Conservation (phyloP, 2,888 invertebrate genomes). For the Artemia sinica region DNA sequence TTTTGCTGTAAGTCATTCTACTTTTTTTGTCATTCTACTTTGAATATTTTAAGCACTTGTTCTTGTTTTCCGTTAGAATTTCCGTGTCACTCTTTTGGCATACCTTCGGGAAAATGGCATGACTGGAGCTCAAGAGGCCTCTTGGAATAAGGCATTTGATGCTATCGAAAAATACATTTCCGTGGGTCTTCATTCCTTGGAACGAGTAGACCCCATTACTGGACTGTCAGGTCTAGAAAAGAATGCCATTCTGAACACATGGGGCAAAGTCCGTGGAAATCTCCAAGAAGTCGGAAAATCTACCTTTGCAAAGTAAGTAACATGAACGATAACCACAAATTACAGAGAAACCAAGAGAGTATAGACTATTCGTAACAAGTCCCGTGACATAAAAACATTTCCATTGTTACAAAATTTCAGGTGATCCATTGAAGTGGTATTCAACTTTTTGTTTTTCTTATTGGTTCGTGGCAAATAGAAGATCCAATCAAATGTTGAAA, state of each 20-base stretch:
- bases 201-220: neutral
- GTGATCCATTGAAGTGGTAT: too few relatives aligned
- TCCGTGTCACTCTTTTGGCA: neutral
- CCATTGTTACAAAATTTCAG: too few relatives aligned
- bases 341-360: too few relatives aligned
- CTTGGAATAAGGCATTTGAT: constrained; percentile 2
- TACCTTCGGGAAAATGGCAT: neutral
- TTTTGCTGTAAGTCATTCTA: too few relatives aligned
- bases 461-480: too few relatives aligned
- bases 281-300: neutral
- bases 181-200: neutral
- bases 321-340: too few relatives aligned
- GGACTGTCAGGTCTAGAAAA: neutral
- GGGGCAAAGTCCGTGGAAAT: constrained; percentile 12
- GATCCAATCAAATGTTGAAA: too few relatives aligned
- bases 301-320: neutral
- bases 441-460: too few relatives aligned
- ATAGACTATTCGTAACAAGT: too few relatives aligned
- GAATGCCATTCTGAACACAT: neutral
- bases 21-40: too few relatives aligned
- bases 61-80: neutral
- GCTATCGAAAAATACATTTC: constrained; percentile 7
- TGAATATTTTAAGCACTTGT: too few relatives aligned
- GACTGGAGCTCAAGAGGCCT: neutral
- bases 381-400: too few relatives aligned